Base-by-base conservation (phyloP, 64 coral and sea anemone genomes). In the Montipora sp. region DNA sequence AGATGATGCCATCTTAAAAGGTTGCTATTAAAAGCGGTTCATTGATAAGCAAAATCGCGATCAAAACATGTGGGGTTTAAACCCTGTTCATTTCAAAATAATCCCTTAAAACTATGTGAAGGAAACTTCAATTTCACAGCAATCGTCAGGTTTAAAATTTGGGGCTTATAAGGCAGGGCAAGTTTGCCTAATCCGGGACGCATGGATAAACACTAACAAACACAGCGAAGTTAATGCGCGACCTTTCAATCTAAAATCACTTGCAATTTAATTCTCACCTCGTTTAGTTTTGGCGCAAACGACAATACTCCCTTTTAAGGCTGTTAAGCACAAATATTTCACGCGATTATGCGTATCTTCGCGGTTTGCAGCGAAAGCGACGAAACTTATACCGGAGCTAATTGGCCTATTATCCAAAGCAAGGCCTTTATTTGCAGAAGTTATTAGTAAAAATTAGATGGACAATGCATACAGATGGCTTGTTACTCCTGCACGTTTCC, bases 401-500 rank as follows among this genome's bases (percentile, higher is more conserved):
- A 98, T 98, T 98, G 92, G 95, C 65, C 92, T 98, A 98, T 98
- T 93, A 98, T 98, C 18, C 83, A 53, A 92, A 94, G 95, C 87
- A 93, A 98, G 95, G 59, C 95, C 92, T 98, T 98, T 98, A 98
- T 98, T 98, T 98, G 95, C 95, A 98, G 93, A 98, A 98, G 95
- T 94, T 98, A 98, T 98, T 98, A 98, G 95, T 88, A 47, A 92
- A 98, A 98, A 98, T 98, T 98, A 93, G 59, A 94, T 76, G 84
- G 93, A 98, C 95, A 98, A 98, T 98, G 59, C 95, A 86, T 57
- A 22, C 82, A 92, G 63, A 89, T 78, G 73, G 46, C 46, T 85
- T 68, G 36, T 67, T 71, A 85, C 65, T 85, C 65, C 65, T 85
- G 10, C 20, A 72, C 5, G 16, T 36, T 77, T 11, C 95, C 94